These are phyloP conservation scores for Antidorcas marsupialis DNA, from an alignment of 2,113 vertebrate genomes.

Conservation along the genomic window DNA sequence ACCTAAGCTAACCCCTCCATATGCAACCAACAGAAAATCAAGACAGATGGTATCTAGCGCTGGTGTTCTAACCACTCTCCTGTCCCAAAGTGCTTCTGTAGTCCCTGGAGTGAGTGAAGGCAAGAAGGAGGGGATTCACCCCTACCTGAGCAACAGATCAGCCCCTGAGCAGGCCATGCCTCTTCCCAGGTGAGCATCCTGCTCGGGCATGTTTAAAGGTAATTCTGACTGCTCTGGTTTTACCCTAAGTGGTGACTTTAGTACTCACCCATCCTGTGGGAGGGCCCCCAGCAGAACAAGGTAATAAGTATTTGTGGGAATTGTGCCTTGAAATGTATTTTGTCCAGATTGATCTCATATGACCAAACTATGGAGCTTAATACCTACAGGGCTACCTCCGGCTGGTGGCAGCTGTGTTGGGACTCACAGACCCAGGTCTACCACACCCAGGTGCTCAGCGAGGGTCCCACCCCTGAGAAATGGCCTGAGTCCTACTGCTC, in stretches of 20 bases:
- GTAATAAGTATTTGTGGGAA: not conserved
- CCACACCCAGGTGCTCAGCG: rapidly evolving
- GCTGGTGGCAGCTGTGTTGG: too few species aligned
- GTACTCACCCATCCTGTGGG: not conserved
- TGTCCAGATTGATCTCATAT: too few species aligned
- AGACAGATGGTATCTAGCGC: rapidly evolving
- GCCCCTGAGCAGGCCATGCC: not conserved
- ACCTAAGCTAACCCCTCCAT: rapidly evolving
- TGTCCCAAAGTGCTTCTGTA: not conserved
- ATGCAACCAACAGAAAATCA: not conserved
- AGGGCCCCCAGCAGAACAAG: not conserved
- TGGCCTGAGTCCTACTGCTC: not conserved
- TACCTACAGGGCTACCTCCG: not conserved
- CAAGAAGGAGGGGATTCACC: not conserved
- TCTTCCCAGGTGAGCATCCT: not conserved
- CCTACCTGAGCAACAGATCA: not conserved
- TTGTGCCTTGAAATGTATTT: not conserved
- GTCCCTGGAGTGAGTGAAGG: not conserved
- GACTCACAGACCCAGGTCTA: not conserved
- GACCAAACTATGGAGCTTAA: not conserved
- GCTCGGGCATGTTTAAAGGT: not conserved
- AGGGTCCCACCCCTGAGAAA: too few species aligned
- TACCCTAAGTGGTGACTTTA: not conserved
- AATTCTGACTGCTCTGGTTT: not conserved
- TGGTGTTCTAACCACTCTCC: rapidly evolving